phyloP scores from a whole-genome alignment of 2,113 vertebrate species.

The Orthonyx spaldingii region DNA sequence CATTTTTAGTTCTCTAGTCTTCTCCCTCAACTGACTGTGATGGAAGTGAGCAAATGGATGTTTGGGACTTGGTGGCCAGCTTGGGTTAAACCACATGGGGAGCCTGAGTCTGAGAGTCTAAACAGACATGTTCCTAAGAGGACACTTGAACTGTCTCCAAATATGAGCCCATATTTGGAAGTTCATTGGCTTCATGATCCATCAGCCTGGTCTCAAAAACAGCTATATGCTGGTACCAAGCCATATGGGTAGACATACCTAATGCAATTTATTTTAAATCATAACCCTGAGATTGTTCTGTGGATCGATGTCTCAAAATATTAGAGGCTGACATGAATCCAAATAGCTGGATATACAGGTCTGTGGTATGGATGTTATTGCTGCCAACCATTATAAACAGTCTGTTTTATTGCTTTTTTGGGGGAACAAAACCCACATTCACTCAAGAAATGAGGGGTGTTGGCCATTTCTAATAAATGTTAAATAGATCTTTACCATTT shows the following conservation, averaged over 20 bases:
- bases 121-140: neutral
- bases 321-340: neutral
- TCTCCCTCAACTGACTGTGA: neutral
- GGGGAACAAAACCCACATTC: neutral
- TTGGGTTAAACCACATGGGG: neutral
- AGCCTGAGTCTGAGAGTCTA: neutral
- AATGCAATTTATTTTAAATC: neutral
- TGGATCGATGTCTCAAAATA: neutral
- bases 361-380: neutral
- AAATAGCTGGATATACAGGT: conserved; percentile 6
- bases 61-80: neutral
- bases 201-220: neutral
- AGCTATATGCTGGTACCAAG: neutral
- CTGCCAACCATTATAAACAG: conserved; percentile 12
- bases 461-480: neutral
- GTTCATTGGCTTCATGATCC: neutral
- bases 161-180: neutral
- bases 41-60: neutral
- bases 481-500: conserved; percentile 3
- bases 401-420: neutral
- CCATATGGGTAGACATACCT: neutral
- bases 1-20: neutral
- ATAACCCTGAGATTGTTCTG: neutral
- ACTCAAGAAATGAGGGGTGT: neutral
- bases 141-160: neutral